Conservation (phyloP, 2,888 invertebrate species). For the Limnephilus auricula region DNA sequence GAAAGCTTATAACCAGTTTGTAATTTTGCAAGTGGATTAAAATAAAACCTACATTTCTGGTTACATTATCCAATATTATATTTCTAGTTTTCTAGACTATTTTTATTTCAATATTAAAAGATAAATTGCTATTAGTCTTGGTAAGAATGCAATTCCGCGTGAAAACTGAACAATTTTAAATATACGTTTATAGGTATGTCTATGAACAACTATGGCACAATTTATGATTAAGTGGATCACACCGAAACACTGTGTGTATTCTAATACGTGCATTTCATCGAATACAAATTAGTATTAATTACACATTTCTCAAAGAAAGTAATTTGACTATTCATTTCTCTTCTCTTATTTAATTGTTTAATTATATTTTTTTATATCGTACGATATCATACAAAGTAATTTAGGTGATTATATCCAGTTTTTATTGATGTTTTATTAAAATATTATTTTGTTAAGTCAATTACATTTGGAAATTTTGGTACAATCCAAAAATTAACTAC, state of each 20-base stretch:
- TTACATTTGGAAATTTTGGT: too few species aligned
- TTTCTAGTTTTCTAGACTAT: conserved; percentile 55
- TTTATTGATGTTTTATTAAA: too few species aligned
- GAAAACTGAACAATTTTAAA: background rate
- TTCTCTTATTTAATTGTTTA: too few species aligned
- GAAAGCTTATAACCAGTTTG: conserved; percentile 45
- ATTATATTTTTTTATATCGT: too few species aligned
- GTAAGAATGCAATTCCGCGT: background rate
- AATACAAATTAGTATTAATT: too few species aligned
- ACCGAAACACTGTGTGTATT: background rate
- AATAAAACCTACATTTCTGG: conserved; percentile 53
- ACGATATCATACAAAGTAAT: too few species aligned
- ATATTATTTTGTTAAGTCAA: too few species aligned
- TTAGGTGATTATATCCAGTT: too few species aligned
- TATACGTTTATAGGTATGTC: background rate
- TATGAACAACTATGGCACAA: background rate
- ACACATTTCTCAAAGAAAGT: too few species aligned
- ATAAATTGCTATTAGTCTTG: background rate
- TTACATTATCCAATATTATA: conserved; percentile 53
- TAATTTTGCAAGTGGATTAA: conserved; percentile 55
- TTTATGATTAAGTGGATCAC: background rate
- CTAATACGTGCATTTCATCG: background rate
- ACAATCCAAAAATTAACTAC: too few species aligned
- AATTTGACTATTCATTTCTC: too few species aligned
- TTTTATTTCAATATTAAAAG: background rate